phyloP scores from a whole-genome alignment of 2,888 invertebrate genomes.

The Cecidostiba fungosa region DNA sequence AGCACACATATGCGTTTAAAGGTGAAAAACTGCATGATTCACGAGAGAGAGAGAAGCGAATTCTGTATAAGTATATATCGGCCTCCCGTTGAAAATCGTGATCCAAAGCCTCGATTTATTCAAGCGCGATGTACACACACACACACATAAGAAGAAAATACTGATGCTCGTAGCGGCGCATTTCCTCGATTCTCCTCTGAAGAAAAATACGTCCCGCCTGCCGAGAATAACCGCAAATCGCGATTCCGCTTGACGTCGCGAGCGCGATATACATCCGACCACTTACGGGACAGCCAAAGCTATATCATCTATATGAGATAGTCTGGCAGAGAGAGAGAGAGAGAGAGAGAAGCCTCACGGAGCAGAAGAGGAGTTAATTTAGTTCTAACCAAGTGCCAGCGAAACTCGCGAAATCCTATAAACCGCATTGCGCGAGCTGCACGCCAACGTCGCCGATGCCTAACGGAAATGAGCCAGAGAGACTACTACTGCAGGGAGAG shows the following conservation, averaged over 20 bases:
- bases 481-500: not conserved
- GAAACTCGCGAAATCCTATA: conserved; percentile 52
- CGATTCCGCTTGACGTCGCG: not conserved
- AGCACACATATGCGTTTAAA: too few relatives aligned
- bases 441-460: conserved; percentile 18
- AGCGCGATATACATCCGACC: not conserved
- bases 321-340: not conserved
- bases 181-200: not conserved
- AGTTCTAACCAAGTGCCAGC: conserved; percentile 41
- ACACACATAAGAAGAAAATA: too few relatives aligned
- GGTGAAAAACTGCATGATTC: too few relatives aligned
- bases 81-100: too few relatives aligned
- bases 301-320: not conserved
- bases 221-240: conserved; percentile 3
- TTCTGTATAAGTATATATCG: too few relatives aligned
- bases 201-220: not conserved
- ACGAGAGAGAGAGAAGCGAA: too few relatives aligned
- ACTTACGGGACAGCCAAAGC: not conserved
- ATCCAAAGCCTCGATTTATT: too few relatives aligned
- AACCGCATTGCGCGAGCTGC: conserved; percentile 35
- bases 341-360: not conserved
- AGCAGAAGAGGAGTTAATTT: conserved; percentile 39
- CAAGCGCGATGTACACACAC: too few relatives aligned
- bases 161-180: too few relatives aligned
- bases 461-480: conserved; percentile 33